Percentiles rank a stretch among this genome's conserved stretches.
Evolutionary conservation across 2,113 vertebrate species (phyloP).

Genomic region (Xiphophorus couchianus): DNA sequence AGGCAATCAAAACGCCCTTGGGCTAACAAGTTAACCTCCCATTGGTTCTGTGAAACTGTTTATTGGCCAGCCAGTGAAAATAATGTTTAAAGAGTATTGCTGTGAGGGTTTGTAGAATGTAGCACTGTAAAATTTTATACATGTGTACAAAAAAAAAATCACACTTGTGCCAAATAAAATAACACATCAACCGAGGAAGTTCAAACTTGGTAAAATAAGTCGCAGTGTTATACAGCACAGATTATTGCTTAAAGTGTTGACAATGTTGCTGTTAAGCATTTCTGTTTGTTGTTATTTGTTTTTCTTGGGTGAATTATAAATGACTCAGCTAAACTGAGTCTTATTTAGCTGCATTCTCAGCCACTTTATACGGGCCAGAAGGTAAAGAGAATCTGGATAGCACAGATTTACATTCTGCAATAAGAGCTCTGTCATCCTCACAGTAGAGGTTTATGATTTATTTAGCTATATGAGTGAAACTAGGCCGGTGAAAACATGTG

Average conservation of each 20-base stretch:
- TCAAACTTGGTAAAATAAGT: conserved; percentile 2
- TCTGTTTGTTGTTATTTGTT: conserved; percentile 17
- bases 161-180: conserved; percentile 16
- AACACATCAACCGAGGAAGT: conserved; percentile 5
- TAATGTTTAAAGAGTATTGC: conserved; percentile 17
- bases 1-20: conserved; percentile 52
- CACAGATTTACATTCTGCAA: conserved; percentile 19
- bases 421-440: conserved; percentile 26
- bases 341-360: conserved; percentile 27
- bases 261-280: conserved; percentile 17
- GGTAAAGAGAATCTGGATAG: conserved; percentile 26
- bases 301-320: conserved; percentile 16
- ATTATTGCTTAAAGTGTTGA: conserved; percentile 10
- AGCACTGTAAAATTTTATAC: conserved; percentile 5
- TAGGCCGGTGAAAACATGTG: conserved; percentile 26
- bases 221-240: conserved; percentile 4
- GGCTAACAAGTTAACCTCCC: conserved; percentile 49
- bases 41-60: conserved; percentile 54
- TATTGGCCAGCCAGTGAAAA: conserved; percentile 48
- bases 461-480: conserved; percentile 14
- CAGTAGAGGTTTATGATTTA: conserved; percentile 33
- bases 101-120: conserved; percentile 5
- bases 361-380: conserved; percentile 7
- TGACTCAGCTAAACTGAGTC: conserved; percentile 11
- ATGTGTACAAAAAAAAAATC: neutral